These are phyloP conservation scores for Colossoma macropomum DNA, from an alignment of 2,113 vertebrate species.

Conservation along the genomic window DNA sequence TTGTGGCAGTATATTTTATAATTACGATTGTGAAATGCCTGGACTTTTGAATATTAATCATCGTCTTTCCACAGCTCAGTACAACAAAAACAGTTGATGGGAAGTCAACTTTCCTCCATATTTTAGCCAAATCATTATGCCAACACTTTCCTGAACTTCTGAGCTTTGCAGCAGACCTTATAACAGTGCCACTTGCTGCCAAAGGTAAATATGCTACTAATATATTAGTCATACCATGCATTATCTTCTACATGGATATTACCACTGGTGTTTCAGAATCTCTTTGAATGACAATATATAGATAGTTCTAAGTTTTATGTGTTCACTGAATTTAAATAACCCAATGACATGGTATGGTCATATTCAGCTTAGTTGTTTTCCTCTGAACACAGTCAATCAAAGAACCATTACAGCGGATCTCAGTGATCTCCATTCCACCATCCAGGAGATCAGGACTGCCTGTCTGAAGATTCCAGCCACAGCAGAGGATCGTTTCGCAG, in stretches of 20 bases:
- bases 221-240: not conserved
- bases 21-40: not conserved
- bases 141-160: slow-evolving; percentile 98
- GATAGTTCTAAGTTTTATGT: not conserved
- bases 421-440: slow-evolving; percentile 88
- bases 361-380: not conserved
- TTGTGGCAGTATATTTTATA: not conserved
- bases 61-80: slow-evolving; percentile 82
- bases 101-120: slow-evolving; percentile 97
- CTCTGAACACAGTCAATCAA: slow-evolving; percentile 86
- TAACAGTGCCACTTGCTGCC: slow-evolving; percentile 91
- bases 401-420: slow-evolving; percentile 88
- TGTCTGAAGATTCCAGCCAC: slow-evolving; percentile 87
- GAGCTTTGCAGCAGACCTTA: slow-evolving; percentile 93
- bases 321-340: not conserved
- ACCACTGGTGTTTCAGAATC: not conserved
- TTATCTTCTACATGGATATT: not conserved
- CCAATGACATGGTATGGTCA: not conserved
- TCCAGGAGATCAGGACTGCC: slow-evolving; percentile 89
- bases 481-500: slow-evolving; percentile 88
- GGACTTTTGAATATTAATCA: not conserved
- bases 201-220: slow-evolving; percentile 82
- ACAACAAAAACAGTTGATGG: slow-evolving; percentile 98
- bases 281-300: not conserved
- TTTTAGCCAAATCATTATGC: slow-evolving; percentile 97